Base-by-base conservation (phyloP, 2,888 invertebrate genomes). In the Horisme vitalbata region DNA sequence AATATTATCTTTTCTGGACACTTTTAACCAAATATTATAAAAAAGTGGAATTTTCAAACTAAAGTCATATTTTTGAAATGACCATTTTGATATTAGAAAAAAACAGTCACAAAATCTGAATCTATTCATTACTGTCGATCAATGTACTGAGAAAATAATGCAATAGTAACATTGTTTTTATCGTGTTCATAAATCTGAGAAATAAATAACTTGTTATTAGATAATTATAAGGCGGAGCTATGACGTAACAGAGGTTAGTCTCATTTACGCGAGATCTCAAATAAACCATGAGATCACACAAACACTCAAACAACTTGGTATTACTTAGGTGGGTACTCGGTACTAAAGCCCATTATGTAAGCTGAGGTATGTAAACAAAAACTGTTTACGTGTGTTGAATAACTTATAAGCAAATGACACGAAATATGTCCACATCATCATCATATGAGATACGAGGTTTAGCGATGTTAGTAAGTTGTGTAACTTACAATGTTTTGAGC, bases 301-400 rank as follows among this genome's bases (percentile, higher is more conserved):
- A 41, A 47, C 37, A 47, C 30, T 14, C 21, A 9, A 9, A 4
- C 15, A 26, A 4, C 6, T 24, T 21, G 9, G 23, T 34, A 24
- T 37, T 27, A 24, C 36, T 27, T 37, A 26, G 13, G 8, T 13
- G 13, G 2, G 28, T 27, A 27, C 34, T 14, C 13, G 18, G 8
- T 21, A 36, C 24, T 31, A 32, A 30, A 33, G 9, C 6, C 21
- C 26, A 46, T 49, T 44, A 49, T 44, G 33, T 49, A 44, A 45
- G 41, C 36, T 32, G 43, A 28, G 55, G 46, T 36, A 53, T 49
- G 58, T 54, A 52, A 54, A 58, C 58, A 58, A 55, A 55, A 52
- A 58, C 46, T 26, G 33, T 27, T 24, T 26, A 52, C 53, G 58
- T 48, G 52, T 30, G 36, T 14, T 18, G 53, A 52, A 52, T 58